Evolutionary conservation across 2,888 invertebrate species (phyloP), one percentile per base, ranked within the genome.

Genomic region (Adela reaumurella): DNA sequence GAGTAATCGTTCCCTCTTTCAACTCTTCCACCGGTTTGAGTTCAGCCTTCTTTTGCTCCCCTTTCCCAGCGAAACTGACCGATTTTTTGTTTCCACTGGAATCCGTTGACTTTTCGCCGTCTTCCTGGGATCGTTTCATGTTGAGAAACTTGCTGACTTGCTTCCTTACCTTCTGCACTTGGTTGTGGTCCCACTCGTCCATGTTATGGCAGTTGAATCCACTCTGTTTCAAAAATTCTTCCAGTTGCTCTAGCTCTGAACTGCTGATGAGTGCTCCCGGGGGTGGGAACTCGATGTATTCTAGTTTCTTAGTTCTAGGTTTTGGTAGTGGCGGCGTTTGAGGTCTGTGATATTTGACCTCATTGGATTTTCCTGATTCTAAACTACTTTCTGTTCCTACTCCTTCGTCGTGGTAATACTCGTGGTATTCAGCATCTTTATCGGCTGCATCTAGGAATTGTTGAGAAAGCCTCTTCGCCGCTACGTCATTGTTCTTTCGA

Each of bases 61-160:
- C 65, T 64, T 82, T 85, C 65, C 83, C 84, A 46, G 89, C 89
- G 68, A 90, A 90, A 68, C 89, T 90, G 54, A 90, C 90, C 55
- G 86, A 86, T 67, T 90, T 90, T 66, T 86, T 87, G 60, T 81
- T 82, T 50, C 81, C 81, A 54, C 78, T 79, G 62, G 83, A 81
- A 57, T 84, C 83, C 55, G 80, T 73, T 56, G 82, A 82, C 62
- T 81, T 84, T 54, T 79, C 74, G 62, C 73, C 76, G 58, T 83
- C 83, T 58, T 87, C 87, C 59, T 86, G 86, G 59, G 88, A 88
- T 65, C 86, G 83, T 64, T 85, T 86, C 65, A 88, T 77, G 57
- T 85, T 81, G 52, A 89, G 74, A 62, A 88, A 89, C 62, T 86
- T 87, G 61, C 84, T 82, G 48, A 89, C 89, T 62, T 88, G 85